Evolutionary conservation across 2,888 invertebrate genomes (phyloP), one percentile per base, ranked within the genome.

Genomic region (Uropetala carovei): DNA sequence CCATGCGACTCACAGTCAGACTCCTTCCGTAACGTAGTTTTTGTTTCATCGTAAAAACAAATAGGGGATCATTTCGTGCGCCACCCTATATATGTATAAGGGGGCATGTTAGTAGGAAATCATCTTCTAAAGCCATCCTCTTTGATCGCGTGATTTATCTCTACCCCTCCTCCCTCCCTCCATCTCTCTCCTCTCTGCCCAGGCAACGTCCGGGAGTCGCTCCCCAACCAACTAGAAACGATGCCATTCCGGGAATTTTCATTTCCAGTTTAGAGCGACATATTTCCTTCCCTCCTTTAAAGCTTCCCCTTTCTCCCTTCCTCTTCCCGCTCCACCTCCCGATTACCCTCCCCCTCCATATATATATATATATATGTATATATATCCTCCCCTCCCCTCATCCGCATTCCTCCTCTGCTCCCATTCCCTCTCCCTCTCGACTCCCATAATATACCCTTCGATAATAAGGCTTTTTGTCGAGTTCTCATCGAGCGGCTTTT

Each of bases 401-500:
- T 81, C 85, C 58, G 14, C 64, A 9, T 59, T 22, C 68, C 56
- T 16, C 85, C 59, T n/a, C 58, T 68, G 22, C 82, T 82, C 82
- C 81, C 81, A 43, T 60, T 58, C 10, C 30, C 75, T 27, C 59
- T 27, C 59, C 83, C 57, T 64, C 68, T 22, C 91, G n/a, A 43
- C 68, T 7, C 18, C 81, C 81, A 59, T 58, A 57, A 89, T 75
- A 86, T 86, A 81, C 92, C 92, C 56, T 86, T 83, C 92, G 91
- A 92, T 92, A 92, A 92, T 92, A 92, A 92, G 92, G 91, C 86
- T 59, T 86, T 60, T 58, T 85, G 57, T 85, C 86, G 85, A 56
- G 57, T 85, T 58, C 22, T 11, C 85, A 85, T 59, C 85, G 60
- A 30, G 60, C 30, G 30, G 27, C 86, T 86, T 86, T 60, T 60